Percentiles rank a stretch among this genome's conserved stretches.
phyloP scores from a whole-genome alignment of 2,797 vertebrate species.

The Sus cebifrons region DNA sequence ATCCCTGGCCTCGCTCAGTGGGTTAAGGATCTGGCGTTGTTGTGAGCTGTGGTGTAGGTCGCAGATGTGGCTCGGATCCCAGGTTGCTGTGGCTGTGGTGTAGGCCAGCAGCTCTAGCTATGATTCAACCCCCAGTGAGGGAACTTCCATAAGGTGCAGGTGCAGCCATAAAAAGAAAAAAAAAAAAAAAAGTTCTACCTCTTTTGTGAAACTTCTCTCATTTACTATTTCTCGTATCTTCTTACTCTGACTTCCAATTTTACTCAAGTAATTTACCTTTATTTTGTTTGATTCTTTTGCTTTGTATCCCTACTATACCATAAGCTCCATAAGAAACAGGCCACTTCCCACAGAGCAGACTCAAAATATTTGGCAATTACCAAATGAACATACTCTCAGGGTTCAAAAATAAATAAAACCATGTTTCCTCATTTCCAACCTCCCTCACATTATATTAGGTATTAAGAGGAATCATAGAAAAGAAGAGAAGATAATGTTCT shows the following conservation, averaged over 20 bases:
- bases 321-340: constrained; percentile 32
- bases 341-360: constrained; percentile 32
- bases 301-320: constrained; percentile 12
- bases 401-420: constrained; percentile 27
- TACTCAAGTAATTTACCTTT: constrained; percentile 31
- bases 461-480: constrained; percentile 24
- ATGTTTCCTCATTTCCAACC: constrained; percentile 27
- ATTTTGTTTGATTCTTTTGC: constrained; percentile 27
- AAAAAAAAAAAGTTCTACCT: neutral
- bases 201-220: neutral
- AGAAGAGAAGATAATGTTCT: neutral
- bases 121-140: no score
- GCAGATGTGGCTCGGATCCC: no score
- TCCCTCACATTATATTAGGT: constrained; percentile 26
- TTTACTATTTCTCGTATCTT: constrained; percentile 20
- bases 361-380: constrained; percentile 64
- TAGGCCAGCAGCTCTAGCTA: no score
- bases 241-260: neutral
- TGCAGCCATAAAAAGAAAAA: neutral
- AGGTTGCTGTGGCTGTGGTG: no score
- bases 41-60: no score
- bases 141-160: no score
- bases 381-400: constrained; percentile 52
- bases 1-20: no score
- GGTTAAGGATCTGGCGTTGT: no score